A percentile compares a stretch with the other conserved stretches of the same genome.
Conservation (phyloP, 2,797 vertebrate species). For the Thaleichthys pacificus region DNA sequence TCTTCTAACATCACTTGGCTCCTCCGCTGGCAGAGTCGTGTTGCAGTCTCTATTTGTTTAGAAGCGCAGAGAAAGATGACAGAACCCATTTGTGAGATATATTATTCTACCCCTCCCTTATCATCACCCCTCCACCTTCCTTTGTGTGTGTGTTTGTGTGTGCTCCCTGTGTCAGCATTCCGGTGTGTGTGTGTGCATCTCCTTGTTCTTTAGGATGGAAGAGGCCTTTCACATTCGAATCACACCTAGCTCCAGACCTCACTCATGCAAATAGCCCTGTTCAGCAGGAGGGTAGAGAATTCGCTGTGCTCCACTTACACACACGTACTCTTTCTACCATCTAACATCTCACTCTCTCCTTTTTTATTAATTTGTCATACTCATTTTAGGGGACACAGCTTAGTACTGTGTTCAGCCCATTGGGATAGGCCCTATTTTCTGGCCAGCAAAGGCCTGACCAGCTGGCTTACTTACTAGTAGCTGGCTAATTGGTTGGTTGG, state of each 20-base stretch:
- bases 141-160: constrained; percentile 17
- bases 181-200: constrained; percentile 9
- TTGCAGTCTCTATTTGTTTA: constrained; percentile 52
- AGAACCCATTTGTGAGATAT: constrained; percentile 67
- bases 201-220: constrained; percentile 17
- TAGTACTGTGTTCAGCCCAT: background rate
- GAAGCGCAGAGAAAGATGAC: constrained; percentile 56
- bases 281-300: constrained; percentile 32
- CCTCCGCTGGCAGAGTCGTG: constrained; percentile 11
- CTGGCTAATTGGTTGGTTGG: background rate
- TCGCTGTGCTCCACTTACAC: background rate
- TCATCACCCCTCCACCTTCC: constrained; percentile 41
- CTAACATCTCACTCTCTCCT: background rate
- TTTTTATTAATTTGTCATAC: background rate
- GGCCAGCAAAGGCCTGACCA: constrained; percentile 5
- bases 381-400: constrained; percentile 7
- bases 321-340: constrained; percentile 14
- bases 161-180: constrained; percentile 13
- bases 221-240: constrained; percentile 53
- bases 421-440: background rate
- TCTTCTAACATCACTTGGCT: constrained; percentile 32
- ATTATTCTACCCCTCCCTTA: constrained; percentile 52
- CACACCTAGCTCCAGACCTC: constrained; percentile 55
- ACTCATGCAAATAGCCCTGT: constrained; percentile 57
- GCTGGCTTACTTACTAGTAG: background rate